A percentile compares a stretch with the other conserved stretches of the same genome.
Conservation (phyloP, 2,113 vertebrate species). For the Emydura subglobosa region DNA sequence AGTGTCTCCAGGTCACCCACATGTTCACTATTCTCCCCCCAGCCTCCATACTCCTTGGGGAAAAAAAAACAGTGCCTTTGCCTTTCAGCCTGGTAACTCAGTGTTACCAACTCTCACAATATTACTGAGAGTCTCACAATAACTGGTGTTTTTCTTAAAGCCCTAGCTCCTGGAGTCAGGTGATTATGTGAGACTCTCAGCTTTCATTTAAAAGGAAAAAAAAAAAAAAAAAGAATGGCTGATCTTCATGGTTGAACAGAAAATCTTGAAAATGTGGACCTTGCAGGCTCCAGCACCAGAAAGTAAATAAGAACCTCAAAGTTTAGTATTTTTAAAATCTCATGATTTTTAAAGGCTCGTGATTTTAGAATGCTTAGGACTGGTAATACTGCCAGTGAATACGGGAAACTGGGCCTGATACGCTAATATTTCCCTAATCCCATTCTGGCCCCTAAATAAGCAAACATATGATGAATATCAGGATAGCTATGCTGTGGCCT, state of each 20-base stretch:
- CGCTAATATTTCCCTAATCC: background rate
- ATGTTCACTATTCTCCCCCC: background rate
- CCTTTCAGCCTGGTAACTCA: background rate
- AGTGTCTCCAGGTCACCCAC: background rate
- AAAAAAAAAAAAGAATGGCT: background rate
- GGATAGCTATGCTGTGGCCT: background rate
- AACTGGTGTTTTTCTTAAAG: background rate
- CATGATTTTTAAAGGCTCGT: background rate
- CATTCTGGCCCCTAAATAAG: background rate
- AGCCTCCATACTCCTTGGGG: background rate
- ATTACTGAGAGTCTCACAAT: background rate
- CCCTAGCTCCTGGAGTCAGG: fast-evolving
- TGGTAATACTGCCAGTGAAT: background rate
- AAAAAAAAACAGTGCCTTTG: background rate
- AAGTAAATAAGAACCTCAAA: background rate
- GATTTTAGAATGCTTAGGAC: background rate
- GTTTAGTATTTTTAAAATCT: background rate
- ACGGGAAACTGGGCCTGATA: background rate
- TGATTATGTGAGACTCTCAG: background rate
- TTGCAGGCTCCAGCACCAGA: background rate
- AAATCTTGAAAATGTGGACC: background rate
- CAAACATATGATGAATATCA: background rate
- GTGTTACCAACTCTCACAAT: background rate
- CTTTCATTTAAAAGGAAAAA: background rate
- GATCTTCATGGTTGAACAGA: background rate